Evolutionary conservation across 1,140 invertebrate species (phyloP).

Genomic region (Aphelenchoides besseyi): DNA sequence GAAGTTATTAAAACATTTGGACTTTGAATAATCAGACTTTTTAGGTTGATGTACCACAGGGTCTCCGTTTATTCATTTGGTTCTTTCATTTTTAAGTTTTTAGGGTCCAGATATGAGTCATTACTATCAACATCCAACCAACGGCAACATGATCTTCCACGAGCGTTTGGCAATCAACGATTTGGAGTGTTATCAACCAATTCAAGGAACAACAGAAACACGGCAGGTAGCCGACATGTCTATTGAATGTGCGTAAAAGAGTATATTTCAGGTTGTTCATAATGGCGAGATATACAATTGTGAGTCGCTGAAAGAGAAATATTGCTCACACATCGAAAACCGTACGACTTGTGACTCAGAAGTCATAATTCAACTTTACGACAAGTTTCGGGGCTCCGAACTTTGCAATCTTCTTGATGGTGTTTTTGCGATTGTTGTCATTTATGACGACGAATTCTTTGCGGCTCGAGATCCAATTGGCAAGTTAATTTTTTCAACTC

Average conservation of each 20-base stretch:
- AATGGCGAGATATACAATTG: conserved; percentile 63
- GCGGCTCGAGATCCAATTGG: conserved; percentile 59
- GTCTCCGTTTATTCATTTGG: too few relatives aligned
- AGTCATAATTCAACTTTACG: conserved; percentile 57
- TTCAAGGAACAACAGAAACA: conserved; percentile 40
- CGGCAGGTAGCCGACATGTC: conserved; percentile 46
- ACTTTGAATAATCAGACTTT: conserved; percentile 21
- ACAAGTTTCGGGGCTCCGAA: conserved; percentile 41
- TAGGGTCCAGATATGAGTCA: conserved; percentile 56
- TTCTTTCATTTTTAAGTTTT: too few relatives aligned
- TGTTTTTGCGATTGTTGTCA: conserved; percentile 58
- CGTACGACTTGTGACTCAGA: conserved; percentile 22
- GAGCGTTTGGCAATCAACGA: conserved; percentile 61
- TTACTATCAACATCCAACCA: conserved; percentile 51
- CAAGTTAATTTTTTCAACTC: too few relatives aligned
- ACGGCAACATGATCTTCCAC: conserved; percentile 59
- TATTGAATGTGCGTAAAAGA: too few relatives aligned
- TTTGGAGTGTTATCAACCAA: conserved; percentile 49
- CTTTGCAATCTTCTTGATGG: conserved; percentile 57
- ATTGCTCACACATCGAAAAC: neutral
- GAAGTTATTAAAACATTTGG: neutral
- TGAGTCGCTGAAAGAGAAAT: conserved; percentile 34
- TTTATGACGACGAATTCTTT: conserved; percentile 58
- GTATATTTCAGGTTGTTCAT: conserved; percentile 56
- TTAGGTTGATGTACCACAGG: conserved; percentile 49